A percentile compares a stretch with the other conserved stretches of the same genome.
phyloP scores from a whole-genome alignment of 2,888 invertebrate genomes.

The Silvanus unidentatus region DNA sequence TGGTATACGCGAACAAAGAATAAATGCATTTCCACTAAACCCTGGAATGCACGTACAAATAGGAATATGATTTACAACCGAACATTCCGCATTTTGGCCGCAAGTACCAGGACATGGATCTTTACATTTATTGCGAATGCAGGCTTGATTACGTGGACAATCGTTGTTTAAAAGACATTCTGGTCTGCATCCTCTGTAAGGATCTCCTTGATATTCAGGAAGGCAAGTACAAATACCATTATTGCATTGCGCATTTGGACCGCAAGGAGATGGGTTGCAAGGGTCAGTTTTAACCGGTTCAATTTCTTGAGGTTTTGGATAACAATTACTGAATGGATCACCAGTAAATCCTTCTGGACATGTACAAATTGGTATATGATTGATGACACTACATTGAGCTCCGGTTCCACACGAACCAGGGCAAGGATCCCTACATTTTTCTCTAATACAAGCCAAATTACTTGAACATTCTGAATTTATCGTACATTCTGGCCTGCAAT shows the following conservation, averaged over 20 bases:
- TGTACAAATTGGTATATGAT: conserved; percentile 62
- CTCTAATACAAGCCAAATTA: conserved; percentile 48
- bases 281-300: conserved; percentile 49
- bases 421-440: conserved; percentile 62
- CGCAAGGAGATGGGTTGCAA: conserved; percentile 67
- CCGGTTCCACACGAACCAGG: conserved; percentile 58
- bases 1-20: conserved; percentile 54
- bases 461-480: conserved; percentile 52
- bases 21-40: conserved; percentile 67
- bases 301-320: conserved; percentile 34
- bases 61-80: conserved; percentile 69
- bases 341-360: conserved; percentile 59
- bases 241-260: conserved; percentile 63
- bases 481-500: conserved; percentile 53
- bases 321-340: conserved; percentile 53
- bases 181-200: conserved; percentile 62
- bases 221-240: conserved; percentile 64
- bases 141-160: conserved; percentile 61
- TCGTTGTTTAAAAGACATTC: conserved; percentile 66
- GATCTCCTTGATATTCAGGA: conserved; percentile 62
- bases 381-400: conserved; percentile 59
- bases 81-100: conserved; percentile 63
- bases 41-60: conserved; percentile 54
- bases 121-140: conserved; percentile 63
- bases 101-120: conserved; percentile 72